Evolutionary conservation across 1,140 invertebrate species (phyloP).

Genomic region (Aphidius ervi): DNA sequence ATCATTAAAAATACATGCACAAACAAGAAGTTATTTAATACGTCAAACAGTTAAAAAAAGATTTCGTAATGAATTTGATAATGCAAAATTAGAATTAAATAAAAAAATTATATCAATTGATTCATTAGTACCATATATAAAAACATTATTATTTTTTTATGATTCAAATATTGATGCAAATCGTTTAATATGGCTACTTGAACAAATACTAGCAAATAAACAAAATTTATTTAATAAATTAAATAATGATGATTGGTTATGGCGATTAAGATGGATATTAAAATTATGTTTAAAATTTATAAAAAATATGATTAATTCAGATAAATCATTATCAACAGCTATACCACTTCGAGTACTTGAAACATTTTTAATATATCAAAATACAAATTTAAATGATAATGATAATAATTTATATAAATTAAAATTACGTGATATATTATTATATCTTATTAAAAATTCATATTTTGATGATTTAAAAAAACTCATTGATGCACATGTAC

Average conservation of each 20-base stretch:
- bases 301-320: constrained; percentile 36
- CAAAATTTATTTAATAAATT: constrained; percentile 54
- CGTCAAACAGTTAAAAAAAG: constrained; percentile 64
- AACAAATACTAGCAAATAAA: constrained; percentile 59
- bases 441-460: constrained; percentile 45
- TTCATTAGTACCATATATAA: constrained; percentile 56
- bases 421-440: constrained; percentile 37
- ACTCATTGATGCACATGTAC: constrained; percentile 68
- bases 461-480: constrained; percentile 72
- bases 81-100: constrained; percentile 50
- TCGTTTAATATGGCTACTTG: constrained; percentile 64
- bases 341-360: constrained; percentile 74
- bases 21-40: constrained; percentile 69
- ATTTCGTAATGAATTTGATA: constrained; percentile 68
- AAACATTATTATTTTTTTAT: constrained; percentile 75
- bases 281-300: constrained; percentile 43
- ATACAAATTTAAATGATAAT: neutral
- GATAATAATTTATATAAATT: constrained; percentile 20
- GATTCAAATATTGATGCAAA: constrained; percentile 62
- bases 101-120: constrained; percentile 52
- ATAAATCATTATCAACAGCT: constrained; percentile 58
- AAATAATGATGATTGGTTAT: constrained; percentile 57
- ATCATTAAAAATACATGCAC: constrained; percentile 73
- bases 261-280: constrained; percentile 54
- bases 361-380: constrained; percentile 64